Conservation (phyloP, 1,140 invertebrate species). For the Hyles vespertilio region DNA sequence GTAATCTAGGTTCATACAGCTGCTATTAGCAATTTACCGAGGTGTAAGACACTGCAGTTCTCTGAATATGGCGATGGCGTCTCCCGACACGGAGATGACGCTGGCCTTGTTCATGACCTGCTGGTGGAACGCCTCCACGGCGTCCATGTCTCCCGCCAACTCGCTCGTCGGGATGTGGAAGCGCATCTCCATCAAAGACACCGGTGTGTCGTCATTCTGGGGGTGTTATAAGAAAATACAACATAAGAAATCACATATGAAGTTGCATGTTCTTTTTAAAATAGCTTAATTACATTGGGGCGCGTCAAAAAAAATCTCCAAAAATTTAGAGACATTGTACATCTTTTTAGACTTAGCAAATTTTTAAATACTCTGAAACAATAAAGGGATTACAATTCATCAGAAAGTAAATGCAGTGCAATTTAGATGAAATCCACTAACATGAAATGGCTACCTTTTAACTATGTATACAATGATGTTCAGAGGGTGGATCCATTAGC, state of each 20-base stretch:
- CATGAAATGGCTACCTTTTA: no score
- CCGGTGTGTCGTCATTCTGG: conserved; percentile 97
- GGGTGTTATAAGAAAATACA: neutral
- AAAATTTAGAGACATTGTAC: no score
- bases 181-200: conserved; percentile 97
- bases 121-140: conserved; percentile 96
- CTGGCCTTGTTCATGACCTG: conserved; percentile 98
- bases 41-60: conserved; percentile 99
- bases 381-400: no score
- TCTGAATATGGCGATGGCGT: conserved; percentile 97
- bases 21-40: conserved; percentile 77
- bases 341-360: no score
- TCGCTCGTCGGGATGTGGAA: conserved; percentile 97
- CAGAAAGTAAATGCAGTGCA: no score
- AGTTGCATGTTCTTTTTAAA: neutral
- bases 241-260: neutral
- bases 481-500: no score
- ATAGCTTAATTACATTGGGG: no score
- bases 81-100: conserved; percentile 97
- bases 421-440: no score
- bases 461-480: no score
- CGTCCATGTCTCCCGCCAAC: conserved; percentile 89
- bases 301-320: no score
- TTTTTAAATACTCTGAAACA: no score
- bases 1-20: no score